Percentiles rank a stretch among this genome's conserved stretches.
Evolutionary conservation across 2,888 invertebrate genomes (phyloP).

Genomic region (Theretra japonica): DNA sequence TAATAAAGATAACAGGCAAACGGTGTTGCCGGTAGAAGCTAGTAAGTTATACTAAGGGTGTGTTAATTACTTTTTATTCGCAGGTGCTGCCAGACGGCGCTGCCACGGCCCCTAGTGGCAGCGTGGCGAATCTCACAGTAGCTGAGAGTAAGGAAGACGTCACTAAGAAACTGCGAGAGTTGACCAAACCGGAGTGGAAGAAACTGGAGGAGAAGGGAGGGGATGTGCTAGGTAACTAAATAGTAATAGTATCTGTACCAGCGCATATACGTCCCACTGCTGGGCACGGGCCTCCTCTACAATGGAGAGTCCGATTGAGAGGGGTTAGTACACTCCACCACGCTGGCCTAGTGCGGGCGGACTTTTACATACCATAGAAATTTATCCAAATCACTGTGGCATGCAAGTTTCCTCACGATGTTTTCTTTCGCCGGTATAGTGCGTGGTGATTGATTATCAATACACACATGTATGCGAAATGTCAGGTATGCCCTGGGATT

Average conservation of each 20-base stretch:
- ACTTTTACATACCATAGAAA: not conserved
- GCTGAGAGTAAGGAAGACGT: constrained; percentile 55
- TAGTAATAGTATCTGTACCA: no score
- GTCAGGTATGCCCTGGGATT: no score
- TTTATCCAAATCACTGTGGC: not conserved
- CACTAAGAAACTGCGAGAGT: constrained; percentile 53
- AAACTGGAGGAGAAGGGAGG: constrained; percentile 59
- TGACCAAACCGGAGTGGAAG: constrained; percentile 73
- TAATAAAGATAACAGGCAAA: no score
- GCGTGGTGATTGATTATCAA: not conserved
- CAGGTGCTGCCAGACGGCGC: constrained; percentile 59
- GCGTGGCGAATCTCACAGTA: constrained; percentile 52
- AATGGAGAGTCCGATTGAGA: no score
- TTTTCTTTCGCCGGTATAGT: not conserved
- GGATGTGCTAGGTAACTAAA: constrained; percentile 60
- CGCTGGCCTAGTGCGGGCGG: not conserved
- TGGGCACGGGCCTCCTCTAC: no score
- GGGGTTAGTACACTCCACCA: no score
- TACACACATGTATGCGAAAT: not conserved
- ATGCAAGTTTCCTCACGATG: no score
- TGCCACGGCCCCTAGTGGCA: constrained; percentile 57
- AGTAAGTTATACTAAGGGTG: no score
- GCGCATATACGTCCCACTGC: no score
- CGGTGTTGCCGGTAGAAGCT: no score
- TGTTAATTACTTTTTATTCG: constrained; percentile 1